Base-by-base conservation (phyloP, 2,888 invertebrate species). In the Auanema sp. region DNA sequence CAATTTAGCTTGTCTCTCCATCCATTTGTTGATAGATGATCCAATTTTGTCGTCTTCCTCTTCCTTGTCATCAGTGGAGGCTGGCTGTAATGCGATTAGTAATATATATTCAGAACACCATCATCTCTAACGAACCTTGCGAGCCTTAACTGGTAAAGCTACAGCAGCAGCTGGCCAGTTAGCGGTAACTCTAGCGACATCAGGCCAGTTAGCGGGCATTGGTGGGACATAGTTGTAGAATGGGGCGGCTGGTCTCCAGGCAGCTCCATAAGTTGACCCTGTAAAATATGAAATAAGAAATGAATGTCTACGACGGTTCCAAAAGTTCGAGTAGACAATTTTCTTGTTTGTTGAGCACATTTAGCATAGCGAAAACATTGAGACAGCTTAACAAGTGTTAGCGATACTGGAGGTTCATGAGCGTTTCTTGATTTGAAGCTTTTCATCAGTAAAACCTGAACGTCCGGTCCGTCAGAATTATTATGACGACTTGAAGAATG, bases 211-310 rank as follows among this genome's bases (percentile, higher is more conserved):
- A 63, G 81, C 77, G 41, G 83, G 83, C 55, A 81, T 77, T 41
- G 83, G 83, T 33, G 83, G 83, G 18, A 80, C 80, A 73, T 83
- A 83, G 74, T 80, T 80, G 78, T 79, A 83, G 77, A 83, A 83
- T 59, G 83, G 83, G 18, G 80, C 75, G 41, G 81, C 79, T 57
- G 83, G 83, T 51, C 83, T 67, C 81, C 81, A 81, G 14, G 77
- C 76, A 41, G 82, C 79, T 64, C 82, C 82, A 67, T 81, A 80
- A 42, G 82, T 82, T 8, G 80, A 81, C 81, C 81, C 80, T 80
- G 65, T 47, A 66, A 59, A 23, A 24, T 14, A 21, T 8, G 11
- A 21, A n/a, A 10, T 52, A 11, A 52, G 18, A 52, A 52, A 5
- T 3, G 33, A 33, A 33, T 33, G 33, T 33, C 3, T 5, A 33